Evolutionary conservation across 1,140 invertebrate genomes (phyloP).

Genomic region (Leguminivora glycinivorella): DNA sequence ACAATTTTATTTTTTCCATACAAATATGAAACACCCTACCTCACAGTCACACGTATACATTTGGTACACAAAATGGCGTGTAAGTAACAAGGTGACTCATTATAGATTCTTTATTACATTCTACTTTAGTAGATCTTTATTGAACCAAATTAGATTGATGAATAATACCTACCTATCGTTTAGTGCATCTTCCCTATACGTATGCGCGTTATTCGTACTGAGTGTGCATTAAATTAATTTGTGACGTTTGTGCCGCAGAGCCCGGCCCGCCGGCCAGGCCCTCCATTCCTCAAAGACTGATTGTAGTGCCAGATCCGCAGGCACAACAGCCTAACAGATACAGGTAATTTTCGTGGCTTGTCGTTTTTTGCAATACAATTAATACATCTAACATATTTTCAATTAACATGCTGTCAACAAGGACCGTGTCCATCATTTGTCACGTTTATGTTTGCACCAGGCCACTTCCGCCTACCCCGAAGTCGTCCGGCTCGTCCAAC

Average conservation of each 20-base stretch:
- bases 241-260: conserved; percentile 77
- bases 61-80: too few relatives aligned
- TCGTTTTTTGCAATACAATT: not conserved
- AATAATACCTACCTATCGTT: not conserved
- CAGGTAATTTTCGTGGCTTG: conserved; percentile 53
- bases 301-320: conserved; percentile 86
- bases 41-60: too few relatives aligned
- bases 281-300: conserved; percentile 92
- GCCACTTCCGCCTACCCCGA: conserved; percentile 92
- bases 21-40: too few relatives aligned
- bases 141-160: not conserved
- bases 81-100: too few relatives aligned
- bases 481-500: conserved; percentile 81
- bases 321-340: conserved; percentile 78
- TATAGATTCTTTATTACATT: too few relatives aligned
- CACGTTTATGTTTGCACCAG: conserved; percentile 53
- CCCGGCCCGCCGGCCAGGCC: conserved; percentile 91
- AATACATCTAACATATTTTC: not conserved
- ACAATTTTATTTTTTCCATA: too few relatives aligned
- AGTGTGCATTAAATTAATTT: conserved; percentile 27
- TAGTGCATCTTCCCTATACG: not conserved
- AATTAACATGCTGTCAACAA: not conserved
- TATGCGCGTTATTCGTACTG: not conserved
- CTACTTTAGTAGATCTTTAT: not conserved
- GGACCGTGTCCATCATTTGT: too few relatives aligned